A percentile compares a stretch with the other conserved stretches of the same genome.
Evolutionary conservation across 2,888 invertebrate genomes (phyloP).

Genomic region (Tuberolachnus salignus): DNA sequence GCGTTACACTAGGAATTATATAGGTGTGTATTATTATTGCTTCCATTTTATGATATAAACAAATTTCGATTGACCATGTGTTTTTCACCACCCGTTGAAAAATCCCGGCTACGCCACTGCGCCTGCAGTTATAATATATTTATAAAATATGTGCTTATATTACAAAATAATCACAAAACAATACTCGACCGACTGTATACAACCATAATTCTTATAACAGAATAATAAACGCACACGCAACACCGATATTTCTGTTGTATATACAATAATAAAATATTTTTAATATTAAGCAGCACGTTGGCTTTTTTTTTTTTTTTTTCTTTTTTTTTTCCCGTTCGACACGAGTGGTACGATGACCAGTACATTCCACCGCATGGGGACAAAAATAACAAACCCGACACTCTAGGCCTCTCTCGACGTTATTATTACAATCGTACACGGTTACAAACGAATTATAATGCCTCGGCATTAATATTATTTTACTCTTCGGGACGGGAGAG

Average conservation of each 20-base stretch:
- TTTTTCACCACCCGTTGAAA: too few relatives aligned
- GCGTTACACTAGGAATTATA: too few relatives aligned
- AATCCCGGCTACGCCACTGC: too few relatives aligned
- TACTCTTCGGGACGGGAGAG: background rate
- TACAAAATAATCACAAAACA: slow-evolving; percentile 21
- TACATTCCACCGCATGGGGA: slow-evolving; percentile 25
- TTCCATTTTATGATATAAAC: too few relatives aligned
- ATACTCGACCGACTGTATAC: background rate
- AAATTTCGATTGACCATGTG: too few relatives aligned
- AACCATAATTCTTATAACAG: background rate
- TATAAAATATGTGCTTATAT: background rate
- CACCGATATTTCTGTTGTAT: background rate
- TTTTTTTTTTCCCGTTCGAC: slow-evolving; percentile 11
- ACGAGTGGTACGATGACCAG: slow-evolving; percentile 14
- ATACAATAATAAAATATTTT: background rate
- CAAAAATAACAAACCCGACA: slow-evolving; percentile 28
- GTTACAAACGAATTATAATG: slow-evolving; percentile 4
- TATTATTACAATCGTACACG: background rate
- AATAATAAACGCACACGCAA: background rate
- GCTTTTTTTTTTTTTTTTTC: too few relatives aligned
- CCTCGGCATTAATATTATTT: slow-evolving; percentile 5
- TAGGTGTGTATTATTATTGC: too few relatives aligned
- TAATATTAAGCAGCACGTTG: background rate
- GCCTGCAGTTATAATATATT: too few relatives aligned
- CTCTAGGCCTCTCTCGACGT: background rate